phyloP scores from a whole-genome alignment of 1,140 invertebrate genomes.

The Tachypleus tridentatus region DNA sequence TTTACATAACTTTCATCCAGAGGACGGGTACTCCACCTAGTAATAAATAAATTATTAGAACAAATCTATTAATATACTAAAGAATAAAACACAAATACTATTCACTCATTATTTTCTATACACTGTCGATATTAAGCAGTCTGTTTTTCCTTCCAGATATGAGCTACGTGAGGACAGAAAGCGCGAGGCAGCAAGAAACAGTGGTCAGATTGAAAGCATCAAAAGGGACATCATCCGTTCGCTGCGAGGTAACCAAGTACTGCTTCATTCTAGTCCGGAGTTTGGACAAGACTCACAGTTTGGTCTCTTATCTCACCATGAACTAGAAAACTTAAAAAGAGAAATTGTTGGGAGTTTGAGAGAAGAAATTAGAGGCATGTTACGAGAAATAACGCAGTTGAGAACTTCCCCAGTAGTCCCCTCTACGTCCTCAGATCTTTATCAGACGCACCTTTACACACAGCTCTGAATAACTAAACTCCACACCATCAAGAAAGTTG shows the following conservation, averaged over 20 bases:
- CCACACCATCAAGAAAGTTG: no score
- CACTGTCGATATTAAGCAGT: no score
- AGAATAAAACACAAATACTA: no score
- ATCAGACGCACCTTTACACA: conserved; percentile 36
- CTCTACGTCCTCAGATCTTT: conserved; percentile 29
- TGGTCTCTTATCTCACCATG: conserved; percentile 22
- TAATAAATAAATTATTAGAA: no score
- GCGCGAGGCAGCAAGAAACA: conserved; percentile 35
- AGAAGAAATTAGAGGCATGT: conserved; percentile 29
- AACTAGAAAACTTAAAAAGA: conserved; percentile 32
- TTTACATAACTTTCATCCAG: no score
- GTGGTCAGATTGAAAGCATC: conserved; percentile 39
- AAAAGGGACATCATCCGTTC: conserved; percentile 38
- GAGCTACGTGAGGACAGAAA: conserved; percentile 43
- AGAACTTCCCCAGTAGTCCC: conserved; percentile 1
- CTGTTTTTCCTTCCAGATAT: conserved; percentile 30
- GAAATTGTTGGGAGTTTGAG: conserved; percentile 31
- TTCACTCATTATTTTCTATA: no score
- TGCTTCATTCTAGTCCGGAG: no score
- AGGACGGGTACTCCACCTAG: no score
- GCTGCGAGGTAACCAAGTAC: conserved; percentile 15
- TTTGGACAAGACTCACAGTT: no score
- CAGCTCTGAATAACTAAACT: conserved; percentile 26
- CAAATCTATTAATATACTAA: no score
- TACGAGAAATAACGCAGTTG: conserved; percentile 14